Conservation (phyloP, 2,113 vertebrate species). For the Arvicanthis niloticus region DNA sequence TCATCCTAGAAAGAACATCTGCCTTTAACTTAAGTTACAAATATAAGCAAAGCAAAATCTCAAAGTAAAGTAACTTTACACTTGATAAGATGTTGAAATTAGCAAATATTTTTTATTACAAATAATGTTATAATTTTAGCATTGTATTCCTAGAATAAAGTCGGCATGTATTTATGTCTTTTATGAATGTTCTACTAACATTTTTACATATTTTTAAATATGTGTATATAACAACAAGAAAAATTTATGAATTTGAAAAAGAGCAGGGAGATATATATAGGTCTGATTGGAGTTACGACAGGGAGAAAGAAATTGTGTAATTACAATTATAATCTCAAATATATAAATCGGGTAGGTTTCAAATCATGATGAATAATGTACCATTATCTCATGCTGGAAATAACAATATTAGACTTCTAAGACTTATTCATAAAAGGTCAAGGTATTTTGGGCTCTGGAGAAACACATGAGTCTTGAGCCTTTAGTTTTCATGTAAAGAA, state of each 20-base stretch:
- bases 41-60: background rate
- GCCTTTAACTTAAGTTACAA: slow-evolving; percentile 23
- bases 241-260: background rate
- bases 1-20: slow-evolving; percentile 12
- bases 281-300: too few relatives aligned
- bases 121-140: background rate
- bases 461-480: background rate
- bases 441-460: background rate
- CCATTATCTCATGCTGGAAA: background rate
- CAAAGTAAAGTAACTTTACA: slow-evolving; percentile 12
- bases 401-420: background rate
- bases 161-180: background rate
- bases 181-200: background rate
- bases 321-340: background rate
- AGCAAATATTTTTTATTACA: slow-evolving; percentile 26
- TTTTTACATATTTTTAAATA: background rate
- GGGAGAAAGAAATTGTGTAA: background rate
- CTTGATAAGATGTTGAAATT: background rate
- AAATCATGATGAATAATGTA: background rate
- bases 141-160: background rate
- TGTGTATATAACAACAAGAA: background rate
- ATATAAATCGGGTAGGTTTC: background rate
- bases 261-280: background rate
- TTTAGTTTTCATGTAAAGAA: background rate
- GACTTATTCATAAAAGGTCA: background rate